Conservation (phyloP, 2,113 vertebrate species). For the Catagonus wagneri region DNA sequence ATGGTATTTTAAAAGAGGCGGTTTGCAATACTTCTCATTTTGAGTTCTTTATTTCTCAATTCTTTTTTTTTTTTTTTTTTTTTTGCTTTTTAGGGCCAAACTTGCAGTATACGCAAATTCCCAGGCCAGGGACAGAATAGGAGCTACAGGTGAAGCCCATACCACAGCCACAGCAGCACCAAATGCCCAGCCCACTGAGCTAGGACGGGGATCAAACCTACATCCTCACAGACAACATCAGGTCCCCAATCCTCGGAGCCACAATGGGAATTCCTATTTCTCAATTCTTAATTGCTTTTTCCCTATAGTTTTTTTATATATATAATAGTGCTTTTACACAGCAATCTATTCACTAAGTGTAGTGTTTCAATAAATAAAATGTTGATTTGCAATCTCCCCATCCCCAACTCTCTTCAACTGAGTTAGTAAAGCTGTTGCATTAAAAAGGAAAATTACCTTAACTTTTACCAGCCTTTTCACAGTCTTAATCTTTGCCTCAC, state of each 20-base stretch:
- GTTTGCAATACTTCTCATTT: slow-evolving; percentile 60
- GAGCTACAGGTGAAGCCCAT: too few relatives aligned
- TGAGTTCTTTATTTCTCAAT: slow-evolving; percentile 30
- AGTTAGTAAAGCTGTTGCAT: slow-evolving; percentile 3
- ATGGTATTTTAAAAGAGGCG: not conserved
- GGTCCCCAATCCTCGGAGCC: too few relatives aligned
- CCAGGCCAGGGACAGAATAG: too few relatives aligned
- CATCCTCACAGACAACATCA: too few relatives aligned
- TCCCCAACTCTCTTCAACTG: slow-evolving; percentile 2
- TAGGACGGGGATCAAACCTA: too few relatives aligned
- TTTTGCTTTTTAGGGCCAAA: too few relatives aligned
- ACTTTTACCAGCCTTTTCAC: slow-evolving; percentile 99
- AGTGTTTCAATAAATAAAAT: slow-evolving; percentile 3
- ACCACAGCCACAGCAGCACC: too few relatives aligned
- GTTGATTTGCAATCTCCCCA: not conserved
- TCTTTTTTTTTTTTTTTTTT: not conserved
- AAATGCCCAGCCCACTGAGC: too few relatives aligned
- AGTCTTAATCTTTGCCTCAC: slow-evolving; percentile 99
- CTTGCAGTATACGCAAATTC: too few relatives aligned
- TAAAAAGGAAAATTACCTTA: slow-evolving; percentile 89
- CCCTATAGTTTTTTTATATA: not conserved
- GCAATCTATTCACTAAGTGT: not conserved
- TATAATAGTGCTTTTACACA: not conserved
- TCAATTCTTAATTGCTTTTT: slow-evolving; percentile 13
- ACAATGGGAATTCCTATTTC: not conserved